phyloP scores from a whole-genome alignment of 2,888 invertebrate species.

The Leptinotarsa juncta region DNA sequence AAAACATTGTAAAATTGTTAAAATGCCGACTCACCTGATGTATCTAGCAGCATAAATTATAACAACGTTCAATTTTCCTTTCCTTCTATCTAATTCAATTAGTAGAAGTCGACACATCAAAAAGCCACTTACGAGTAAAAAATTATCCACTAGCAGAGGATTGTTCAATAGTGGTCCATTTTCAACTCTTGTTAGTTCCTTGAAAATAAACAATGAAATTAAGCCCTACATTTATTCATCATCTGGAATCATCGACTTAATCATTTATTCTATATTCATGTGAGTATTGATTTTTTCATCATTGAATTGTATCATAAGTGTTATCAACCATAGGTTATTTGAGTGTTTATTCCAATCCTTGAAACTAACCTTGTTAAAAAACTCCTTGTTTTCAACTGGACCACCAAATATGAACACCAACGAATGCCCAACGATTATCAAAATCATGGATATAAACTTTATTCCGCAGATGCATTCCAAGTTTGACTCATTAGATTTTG shows the following conservation, averaged over 20 bases:
- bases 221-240: too few relatives aligned
- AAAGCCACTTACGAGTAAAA: conserved; percentile 78
- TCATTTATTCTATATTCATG: too few relatives aligned
- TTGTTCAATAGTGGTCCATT: conserved; percentile 76
- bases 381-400: conserved; percentile 75
- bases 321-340: too few relatives aligned
- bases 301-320: too few relatives aligned
- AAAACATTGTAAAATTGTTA: neutral
- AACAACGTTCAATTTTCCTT: conserved; percentile 72
- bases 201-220: neutral
- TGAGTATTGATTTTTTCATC: too few relatives aligned
- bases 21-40: conserved; percentile 69
- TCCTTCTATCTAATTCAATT: conserved; percentile 75
- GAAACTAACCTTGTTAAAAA: conserved; percentile 70
- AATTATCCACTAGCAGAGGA: conserved; percentile 78
- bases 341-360: neutral
- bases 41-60: conserved; percentile 75
- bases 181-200: conserved; percentile 69
- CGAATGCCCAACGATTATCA: conserved; percentile 76
- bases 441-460: conserved; percentile 75
- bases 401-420: conserved; percentile 76
- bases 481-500: conserved; percentile 71
- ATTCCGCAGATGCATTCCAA: conserved; percentile 71
- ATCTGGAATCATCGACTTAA: too few relatives aligned
- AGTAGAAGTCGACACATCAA: conserved; percentile 76